phyloP scores from a whole-genome alignment of 2,888 invertebrate genomes.

The Keiferia lycopersicella region DNA sequence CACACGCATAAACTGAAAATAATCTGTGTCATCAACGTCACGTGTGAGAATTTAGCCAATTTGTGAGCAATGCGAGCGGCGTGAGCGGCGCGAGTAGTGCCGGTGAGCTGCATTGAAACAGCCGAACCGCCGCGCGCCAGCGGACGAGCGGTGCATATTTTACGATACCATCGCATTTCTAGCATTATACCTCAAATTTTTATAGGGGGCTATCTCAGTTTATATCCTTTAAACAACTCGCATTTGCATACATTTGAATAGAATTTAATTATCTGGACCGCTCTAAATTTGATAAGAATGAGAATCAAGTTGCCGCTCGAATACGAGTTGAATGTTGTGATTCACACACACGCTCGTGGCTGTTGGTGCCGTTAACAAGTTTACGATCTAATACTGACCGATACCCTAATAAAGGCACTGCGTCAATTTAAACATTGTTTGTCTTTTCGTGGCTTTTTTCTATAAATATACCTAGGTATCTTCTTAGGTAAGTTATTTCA shows the following conservation, averaged over 20 bases:
- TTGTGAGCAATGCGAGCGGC: slow-evolving; percentile 4
- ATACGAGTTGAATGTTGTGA: not conserved
- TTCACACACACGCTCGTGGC: not conserved
- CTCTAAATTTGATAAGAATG: slow-evolving; percentile 19
- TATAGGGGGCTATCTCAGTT: slow-evolving; percentile 20
- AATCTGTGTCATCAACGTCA: not conserved
- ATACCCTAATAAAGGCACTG: slow-evolving; percentile 3
- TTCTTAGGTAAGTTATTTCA: no score
- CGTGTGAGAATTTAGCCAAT: slow-evolving; percentile 18
- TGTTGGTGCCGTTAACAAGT: not conserved
- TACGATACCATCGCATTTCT: slow-evolving; percentile 28
- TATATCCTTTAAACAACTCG: slow-evolving; percentile 24
- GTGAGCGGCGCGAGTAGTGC: not conserved
- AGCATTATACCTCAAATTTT: slow-evolving; percentile 22
- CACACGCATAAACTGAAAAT: not conserved
- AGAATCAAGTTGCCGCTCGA: not conserved
- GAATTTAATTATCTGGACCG: slow-evolving; percentile 22
- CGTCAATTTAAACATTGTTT: not conserved
- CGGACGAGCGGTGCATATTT: slow-evolving; percentile 19
- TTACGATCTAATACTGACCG: slow-evolving; percentile 13
- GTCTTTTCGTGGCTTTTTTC: not conserved
- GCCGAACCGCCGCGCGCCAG: not conserved
- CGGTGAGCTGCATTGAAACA: no score
- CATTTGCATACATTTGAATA: slow-evolving; percentile 25
- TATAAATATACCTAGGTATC: no score